Base-by-base conservation (phyloP, 2,113 vertebrate species). In the Mastomys coucha region DNA sequence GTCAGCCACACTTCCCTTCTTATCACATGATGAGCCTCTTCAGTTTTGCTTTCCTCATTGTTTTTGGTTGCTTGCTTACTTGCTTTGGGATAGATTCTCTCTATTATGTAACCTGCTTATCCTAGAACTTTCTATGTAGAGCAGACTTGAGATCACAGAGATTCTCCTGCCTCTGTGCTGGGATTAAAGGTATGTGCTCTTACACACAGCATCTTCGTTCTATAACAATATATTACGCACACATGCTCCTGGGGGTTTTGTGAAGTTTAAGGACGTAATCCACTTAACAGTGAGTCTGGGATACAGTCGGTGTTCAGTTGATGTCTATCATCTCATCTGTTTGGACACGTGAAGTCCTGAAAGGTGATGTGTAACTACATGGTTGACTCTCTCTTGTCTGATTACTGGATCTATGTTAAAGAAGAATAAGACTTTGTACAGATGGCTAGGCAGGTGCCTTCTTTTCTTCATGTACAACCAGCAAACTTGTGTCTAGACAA, bases 221-320 rank as follows among this genome's bases (percentile, higher is more conserved):
- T 63, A 39, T 84, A 28, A 8, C 28, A 63, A 39, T 7, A 45
- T 90, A 65, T 65, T 77, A 89, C 73, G 26, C 84, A 12, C 26
- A 67, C 33, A 22, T 90, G 88, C 22, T 24, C 92, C 53, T 24
- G 93, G 7, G 28, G 28, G 84, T 93, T 7, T 77, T 73, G 53
- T 85, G 88, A 97, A 84, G 70, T 84, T 75, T 75, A 91, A 96
- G 63, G 33, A 91, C 87, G 39, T 69, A 58, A 96, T 96, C n/a
- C n/a, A 75, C 14, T 88, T 80, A 89, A 82, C 20, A 65, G 58
- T 73, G 53, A 39, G 51, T n/a, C 70, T 94, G 51, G 22, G 75
- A 85, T 19, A 75, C 17, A 60, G n/a, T 75, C 70, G 60, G 70
- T 80, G 7, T 88, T 90, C 39, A 42, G 2, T 81, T 73, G 67